Percentiles rank a stretch among this genome's conserved stretches.
These are phyloP conservation scores for Carassius gibelio DNA, from an alignment of 2,113 vertebrate genomes.

Conservation along the genomic window DNA sequence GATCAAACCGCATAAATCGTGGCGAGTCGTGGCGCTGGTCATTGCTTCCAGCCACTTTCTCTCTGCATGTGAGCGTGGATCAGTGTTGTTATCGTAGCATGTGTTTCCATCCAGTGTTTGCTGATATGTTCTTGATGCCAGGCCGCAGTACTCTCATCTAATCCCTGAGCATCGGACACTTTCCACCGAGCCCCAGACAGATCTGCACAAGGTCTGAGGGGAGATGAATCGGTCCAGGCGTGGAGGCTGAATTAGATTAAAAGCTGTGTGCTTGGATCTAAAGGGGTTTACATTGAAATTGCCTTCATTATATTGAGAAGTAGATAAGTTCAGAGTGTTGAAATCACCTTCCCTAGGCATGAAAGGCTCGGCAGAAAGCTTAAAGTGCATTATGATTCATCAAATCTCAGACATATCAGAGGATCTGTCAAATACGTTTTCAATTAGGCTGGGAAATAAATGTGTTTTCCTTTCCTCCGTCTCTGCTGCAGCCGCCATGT, in stretches of 20 bases:
- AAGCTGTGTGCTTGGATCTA: conserved; percentile 27
- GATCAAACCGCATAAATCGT: too few species aligned
- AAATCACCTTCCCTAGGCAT: conserved; percentile 26
- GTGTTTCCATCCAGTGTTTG: too few species aligned
- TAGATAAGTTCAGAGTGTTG: background rate
- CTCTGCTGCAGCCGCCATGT: background rate
- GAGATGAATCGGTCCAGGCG: background rate
- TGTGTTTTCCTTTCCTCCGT: conserved; percentile 50
- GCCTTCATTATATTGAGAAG: conserved; percentile 18
- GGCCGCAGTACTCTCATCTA: background rate
- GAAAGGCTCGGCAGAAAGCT: conserved; percentile 27
- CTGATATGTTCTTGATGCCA: background rate
- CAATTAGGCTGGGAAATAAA: conserved; percentile 65
- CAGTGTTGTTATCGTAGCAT: background rate
- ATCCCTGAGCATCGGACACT: background rate
- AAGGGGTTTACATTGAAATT: conserved; percentile 32
- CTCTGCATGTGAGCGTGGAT: background rate
- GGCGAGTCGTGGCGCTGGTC: too few species aligned
- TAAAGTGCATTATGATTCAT: conserved; percentile 15
- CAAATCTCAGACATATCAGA: conserved; percentile 48
- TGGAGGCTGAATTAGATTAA: conserved; percentile 24
- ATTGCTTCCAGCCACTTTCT: too few species aligned
- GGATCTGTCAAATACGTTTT: conserved; percentile 65
- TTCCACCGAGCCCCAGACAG: background rate
- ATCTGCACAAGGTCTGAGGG: background rate